Evolutionary conservation across 1,140 invertebrate genomes (phyloP).

Genomic region (Wasmannia auropunctata): DNA sequence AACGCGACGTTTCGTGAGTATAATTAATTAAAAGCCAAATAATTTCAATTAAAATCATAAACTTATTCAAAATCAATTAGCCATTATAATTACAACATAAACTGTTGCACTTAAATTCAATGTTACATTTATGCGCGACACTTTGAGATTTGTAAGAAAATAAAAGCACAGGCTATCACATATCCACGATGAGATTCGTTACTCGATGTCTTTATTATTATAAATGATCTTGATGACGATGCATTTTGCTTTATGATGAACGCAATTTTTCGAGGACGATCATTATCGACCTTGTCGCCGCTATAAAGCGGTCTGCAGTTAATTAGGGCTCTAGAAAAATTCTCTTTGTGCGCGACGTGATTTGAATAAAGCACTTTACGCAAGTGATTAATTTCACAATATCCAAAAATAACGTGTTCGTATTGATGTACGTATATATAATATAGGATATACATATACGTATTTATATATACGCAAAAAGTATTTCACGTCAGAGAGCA

Average conservation of each 20-base stretch:
- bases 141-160: not conserved
- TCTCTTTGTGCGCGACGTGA: not conserved
- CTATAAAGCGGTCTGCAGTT: not conserved
- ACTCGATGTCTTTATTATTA: not conserved
- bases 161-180: not conserved
- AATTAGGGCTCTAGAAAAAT: conserved; percentile 27
- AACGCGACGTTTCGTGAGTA: not conserved
- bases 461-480: not conserved
- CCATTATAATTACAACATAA: not conserved
- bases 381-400: conserved; percentile 14
- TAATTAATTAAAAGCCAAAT: conserved; percentile 10
- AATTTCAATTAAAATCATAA: conserved; percentile 3
- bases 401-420: not conserved
- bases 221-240: not conserved
- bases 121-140: not conserved
- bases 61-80: not conserved
- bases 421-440: not conserved
- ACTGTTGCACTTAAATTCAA: not conserved
- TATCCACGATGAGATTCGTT: not conserved
- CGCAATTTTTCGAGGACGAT: conserved; percentile 15
- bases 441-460: not conserved
- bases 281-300: not conserved
- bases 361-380: not conserved
- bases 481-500: not conserved
- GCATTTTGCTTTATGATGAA: conserved; percentile 1